Conservation (phyloP, 1,140 invertebrate genomes). For the Leptopilina clavipes region DNA sequence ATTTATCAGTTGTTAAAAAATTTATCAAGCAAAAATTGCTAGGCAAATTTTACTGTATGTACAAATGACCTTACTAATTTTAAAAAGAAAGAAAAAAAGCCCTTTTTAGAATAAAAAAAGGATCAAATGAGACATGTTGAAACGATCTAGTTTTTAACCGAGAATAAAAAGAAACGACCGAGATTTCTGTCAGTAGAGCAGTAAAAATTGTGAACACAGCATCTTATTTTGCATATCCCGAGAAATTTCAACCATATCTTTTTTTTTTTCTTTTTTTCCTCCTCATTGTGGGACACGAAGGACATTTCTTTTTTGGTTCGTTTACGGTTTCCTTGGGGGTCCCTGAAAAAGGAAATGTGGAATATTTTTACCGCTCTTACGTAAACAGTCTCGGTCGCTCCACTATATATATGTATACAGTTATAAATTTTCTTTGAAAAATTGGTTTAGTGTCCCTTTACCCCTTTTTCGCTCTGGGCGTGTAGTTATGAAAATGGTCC, state of each 20-base stretch:
- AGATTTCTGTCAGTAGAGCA: background rate
- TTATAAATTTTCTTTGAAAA: conserved; percentile 63
- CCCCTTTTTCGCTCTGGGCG: conserved; percentile 57
- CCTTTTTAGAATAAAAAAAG: no score
- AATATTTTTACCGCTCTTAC: conserved; percentile 54
- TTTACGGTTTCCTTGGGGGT: conserved; percentile 13
- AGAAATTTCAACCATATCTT: background rate
- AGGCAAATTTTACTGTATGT: no score
- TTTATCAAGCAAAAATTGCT: no score
- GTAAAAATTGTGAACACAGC: background rate
- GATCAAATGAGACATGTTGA: no score
- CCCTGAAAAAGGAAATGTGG: background rate
- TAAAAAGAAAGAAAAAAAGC: no score
- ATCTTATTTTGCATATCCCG: conserved; percentile 2
- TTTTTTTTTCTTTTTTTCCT: background rate
- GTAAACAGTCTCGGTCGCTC: conserved; percentile 52
- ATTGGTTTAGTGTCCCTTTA: conserved; percentile 62
- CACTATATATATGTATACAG: conserved; percentile 28
- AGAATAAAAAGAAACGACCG: background rate
- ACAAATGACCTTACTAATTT: no score
- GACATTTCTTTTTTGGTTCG: background rate
- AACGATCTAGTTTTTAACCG: background rate
- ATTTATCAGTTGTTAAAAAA: no score
- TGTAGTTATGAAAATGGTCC: conserved; percentile 58
- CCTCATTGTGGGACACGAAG: background rate